Percentiles rank a stretch among this genome's conserved stretches.
phyloP scores from a whole-genome alignment of 2,797 vertebrate genomes.

The Danio tinwini region DNA sequence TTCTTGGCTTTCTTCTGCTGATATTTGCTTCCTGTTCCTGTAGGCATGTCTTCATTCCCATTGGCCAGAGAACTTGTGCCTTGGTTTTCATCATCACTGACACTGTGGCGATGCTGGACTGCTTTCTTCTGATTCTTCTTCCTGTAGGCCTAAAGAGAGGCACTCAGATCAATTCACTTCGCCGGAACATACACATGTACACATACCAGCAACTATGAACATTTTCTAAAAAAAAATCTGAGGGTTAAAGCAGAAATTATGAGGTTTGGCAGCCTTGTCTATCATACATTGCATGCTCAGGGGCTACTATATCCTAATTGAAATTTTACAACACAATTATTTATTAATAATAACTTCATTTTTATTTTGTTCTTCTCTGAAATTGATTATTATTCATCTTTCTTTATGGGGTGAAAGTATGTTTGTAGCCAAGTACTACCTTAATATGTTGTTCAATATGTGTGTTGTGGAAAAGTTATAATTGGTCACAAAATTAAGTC shows the following conservation, averaged over 20 bases:
- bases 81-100: conserved; percentile 72
- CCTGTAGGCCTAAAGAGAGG: conserved; percentile 72
- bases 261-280: too few species aligned
- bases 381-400: too few species aligned
- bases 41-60: conserved; percentile 74
- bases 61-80: conserved; percentile 70
- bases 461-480: too few species aligned
- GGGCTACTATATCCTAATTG: too few species aligned
- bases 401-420: too few species aligned
- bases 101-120: conserved; percentile 65
- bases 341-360: too few species aligned
- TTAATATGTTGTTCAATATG: too few species aligned
- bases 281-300: too few species aligned
- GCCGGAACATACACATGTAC: not conserved
- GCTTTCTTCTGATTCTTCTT: conserved; percentile 82
- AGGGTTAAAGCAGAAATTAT: not conserved
- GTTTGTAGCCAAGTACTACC: too few species aligned
- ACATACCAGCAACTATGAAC: not conserved
- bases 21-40: conserved; percentile 87
- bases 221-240: not conserved
- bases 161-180: not conserved
- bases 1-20: conserved; percentile 97
- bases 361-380: too few species aligned
- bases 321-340: too few species aligned
- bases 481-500: too few species aligned